Evolutionary conservation across 2,888 invertebrate genomes (phyloP).

Genomic region (Sericinus montela): DNA sequence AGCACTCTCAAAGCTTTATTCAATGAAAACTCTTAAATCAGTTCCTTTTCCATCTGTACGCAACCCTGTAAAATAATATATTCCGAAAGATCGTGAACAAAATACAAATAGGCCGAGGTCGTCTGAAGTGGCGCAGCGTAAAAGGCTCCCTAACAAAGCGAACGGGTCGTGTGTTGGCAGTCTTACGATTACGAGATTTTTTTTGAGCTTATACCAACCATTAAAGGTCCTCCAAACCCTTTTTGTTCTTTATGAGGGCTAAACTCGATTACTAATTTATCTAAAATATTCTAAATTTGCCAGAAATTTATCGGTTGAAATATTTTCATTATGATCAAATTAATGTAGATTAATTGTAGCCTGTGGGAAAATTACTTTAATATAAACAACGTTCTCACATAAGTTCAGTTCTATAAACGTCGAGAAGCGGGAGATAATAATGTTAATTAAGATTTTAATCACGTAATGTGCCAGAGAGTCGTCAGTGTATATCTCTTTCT

Average conservation of each 20-base stretch:
- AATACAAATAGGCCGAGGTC: slow-evolving; percentile 64
- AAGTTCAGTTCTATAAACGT: slow-evolving; percentile 4
- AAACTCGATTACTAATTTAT: slow-evolving; percentile 21
- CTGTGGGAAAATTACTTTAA: slow-evolving; percentile 7
- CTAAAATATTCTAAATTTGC: slow-evolving; percentile 13
- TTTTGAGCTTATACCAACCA: slow-evolving; percentile 38
- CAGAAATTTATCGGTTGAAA: not conserved
- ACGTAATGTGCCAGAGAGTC: not conserved
- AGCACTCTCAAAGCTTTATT: slow-evolving; percentile 51
- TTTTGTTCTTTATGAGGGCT: slow-evolving; percentile 19
- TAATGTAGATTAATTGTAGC: slow-evolving; percentile 3
- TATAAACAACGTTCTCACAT: slow-evolving; percentile 12
- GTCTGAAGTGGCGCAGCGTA: slow-evolving; percentile 53
- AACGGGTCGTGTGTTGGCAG: slow-evolving; percentile 43
- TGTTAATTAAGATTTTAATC: slow-evolving; percentile 10
- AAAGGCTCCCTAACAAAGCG: slow-evolving; percentile 59
- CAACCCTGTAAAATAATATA: slow-evolving; percentile 64
- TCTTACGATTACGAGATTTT: slow-evolving; percentile 40
- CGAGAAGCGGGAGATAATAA: slow-evolving; percentile 1
- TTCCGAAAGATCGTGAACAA: slow-evolving; percentile 70
- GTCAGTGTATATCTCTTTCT: not conserved
- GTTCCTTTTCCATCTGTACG: slow-evolving; percentile 60
- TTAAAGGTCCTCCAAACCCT: slow-evolving; percentile 25
- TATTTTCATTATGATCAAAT: not conserved
- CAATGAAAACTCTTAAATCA: slow-evolving; percentile 66